Evolutionary conservation across 2,113 vertebrate genomes (phyloP).

Genomic region (Anser cygnoides): DNA sequence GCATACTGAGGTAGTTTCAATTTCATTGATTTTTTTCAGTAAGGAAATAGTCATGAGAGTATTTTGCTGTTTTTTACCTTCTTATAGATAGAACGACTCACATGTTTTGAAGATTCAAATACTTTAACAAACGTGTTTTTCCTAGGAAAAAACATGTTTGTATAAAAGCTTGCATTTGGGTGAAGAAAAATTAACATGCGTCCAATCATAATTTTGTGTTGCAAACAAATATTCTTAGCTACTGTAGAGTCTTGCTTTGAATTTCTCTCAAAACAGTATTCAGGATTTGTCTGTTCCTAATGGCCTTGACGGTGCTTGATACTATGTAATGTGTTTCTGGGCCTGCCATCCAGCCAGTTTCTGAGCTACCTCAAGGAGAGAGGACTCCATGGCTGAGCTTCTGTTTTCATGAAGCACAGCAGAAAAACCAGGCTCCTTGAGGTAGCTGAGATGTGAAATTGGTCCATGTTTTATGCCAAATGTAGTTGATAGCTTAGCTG

Average conservation of each 20-base stretch:
- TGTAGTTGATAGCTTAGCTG: neutral
- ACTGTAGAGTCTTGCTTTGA: neutral
- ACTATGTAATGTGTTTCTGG: neutral
- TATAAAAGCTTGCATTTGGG: neutral
- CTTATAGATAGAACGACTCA: neutral
- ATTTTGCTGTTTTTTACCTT: slow-evolving; percentile 7
- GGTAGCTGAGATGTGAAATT: slow-evolving; percentile 18
- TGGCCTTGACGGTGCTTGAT: neutral
- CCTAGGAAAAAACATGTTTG: neutral
- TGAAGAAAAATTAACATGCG: neutral
- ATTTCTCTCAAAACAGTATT: neutral
- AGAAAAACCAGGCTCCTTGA: slow-evolving; percentile 28
- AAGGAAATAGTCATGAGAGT: neutral
- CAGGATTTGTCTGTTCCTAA: neutral
- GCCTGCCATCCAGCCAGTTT: neutral
- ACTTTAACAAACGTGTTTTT: neutral
- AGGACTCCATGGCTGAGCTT: slow-evolving; percentile 10
- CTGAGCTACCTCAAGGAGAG: neutral
- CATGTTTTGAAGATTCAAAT: slow-evolving; percentile 29
- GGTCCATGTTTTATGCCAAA: slow-evolving; percentile 23
- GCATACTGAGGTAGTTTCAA: neutral
- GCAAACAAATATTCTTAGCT: neutral
- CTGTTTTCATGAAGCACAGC: slow-evolving; percentile 2
- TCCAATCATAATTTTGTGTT: neutral
- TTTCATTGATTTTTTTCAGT: slow-evolving; percentile 15